Percentiles rank a stretch among this genome's conserved stretches.
These are phyloP conservation scores for Xiphias gladius DNA, from an alignment of 2,113 vertebrate species.

Conservation along the genomic window DNA sequence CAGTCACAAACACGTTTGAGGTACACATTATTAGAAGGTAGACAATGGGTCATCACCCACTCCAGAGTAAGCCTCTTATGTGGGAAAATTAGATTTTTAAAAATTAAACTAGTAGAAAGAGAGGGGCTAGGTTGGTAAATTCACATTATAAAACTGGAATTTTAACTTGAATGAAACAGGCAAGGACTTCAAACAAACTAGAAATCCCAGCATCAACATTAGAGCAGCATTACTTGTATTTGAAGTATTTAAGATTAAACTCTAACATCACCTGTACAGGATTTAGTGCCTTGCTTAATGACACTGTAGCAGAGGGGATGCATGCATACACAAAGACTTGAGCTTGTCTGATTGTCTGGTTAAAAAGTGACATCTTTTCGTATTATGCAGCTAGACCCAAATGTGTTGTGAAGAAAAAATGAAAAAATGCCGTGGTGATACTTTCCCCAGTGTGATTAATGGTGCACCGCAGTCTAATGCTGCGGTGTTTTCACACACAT, in stretches of 20 bases:
- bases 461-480: background rate
- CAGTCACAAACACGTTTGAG: too few species aligned
- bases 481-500: background rate
- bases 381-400: background rate
- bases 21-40: too few species aligned
- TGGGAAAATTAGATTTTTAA: too few species aligned
- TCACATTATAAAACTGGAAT: too few species aligned
- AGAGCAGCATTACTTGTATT: too few species aligned
- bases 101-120: too few species aligned
- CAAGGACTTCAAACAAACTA: too few species aligned
- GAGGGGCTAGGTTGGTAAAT: too few species aligned
- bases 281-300: background rate
- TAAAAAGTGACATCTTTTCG: background rate
- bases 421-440: background rate
- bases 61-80: too few species aligned
- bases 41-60: too few species aligned
- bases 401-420: background rate
- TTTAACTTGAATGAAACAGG: too few species aligned
- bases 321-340: background rate
- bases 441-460: background rate
- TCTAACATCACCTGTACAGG: background rate
- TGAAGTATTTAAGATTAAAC: background rate
- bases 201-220: too few species aligned
- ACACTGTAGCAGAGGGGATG: background rate
- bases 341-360: background rate